Conservation (phyloP, 2,888 invertebrate genomes). For the Eulithis testata region DNA sequence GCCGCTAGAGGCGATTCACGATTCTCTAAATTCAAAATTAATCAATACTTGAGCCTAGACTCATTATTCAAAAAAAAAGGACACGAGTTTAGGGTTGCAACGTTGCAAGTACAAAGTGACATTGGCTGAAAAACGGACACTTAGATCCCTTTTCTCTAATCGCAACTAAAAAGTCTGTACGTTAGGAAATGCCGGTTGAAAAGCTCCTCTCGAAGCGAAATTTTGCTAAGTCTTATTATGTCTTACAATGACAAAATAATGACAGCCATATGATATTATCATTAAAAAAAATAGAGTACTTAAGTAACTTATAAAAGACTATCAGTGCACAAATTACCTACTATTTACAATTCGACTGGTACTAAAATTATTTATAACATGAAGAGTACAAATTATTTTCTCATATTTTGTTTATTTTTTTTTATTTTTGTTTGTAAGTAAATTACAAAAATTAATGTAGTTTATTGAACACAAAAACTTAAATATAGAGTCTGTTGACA, state of each 20-base stretch:
- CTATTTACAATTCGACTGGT: conserved; percentile 74
- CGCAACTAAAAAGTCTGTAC: conserved; percentile 7
- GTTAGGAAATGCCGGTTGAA: conserved; percentile 40
- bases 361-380: conserved; percentile 61
- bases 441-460: conserved; percentile 59
- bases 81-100: no score
- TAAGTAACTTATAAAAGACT: conserved; percentile 61
- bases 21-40: no score
- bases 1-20: no score
- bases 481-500: conserved; percentile 46
- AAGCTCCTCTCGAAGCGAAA: conserved; percentile 55
- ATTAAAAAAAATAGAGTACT: conserved; percentile 62
- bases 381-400: conserved; percentile 59
- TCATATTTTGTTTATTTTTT: conserved; percentile 64
- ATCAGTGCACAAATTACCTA: conserved; percentile 79
- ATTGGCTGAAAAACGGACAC: conserved; percentile 3
- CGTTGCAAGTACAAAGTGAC: background rate
- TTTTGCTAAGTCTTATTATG: conserved; percentile 60
- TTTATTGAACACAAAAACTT: conserved; percentile 68
- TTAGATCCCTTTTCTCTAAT: background rate
- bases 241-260: conserved; percentile 61
- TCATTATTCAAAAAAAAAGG: no score
- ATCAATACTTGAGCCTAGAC: no score
- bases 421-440: conserved; percentile 55
- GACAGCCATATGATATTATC: conserved; percentile 75